Evolutionary conservation across 2,888 invertebrate genomes (phyloP), one percentile per base, ranked within the genome.

Genomic region (Lacanobia wlatinum): DNA sequence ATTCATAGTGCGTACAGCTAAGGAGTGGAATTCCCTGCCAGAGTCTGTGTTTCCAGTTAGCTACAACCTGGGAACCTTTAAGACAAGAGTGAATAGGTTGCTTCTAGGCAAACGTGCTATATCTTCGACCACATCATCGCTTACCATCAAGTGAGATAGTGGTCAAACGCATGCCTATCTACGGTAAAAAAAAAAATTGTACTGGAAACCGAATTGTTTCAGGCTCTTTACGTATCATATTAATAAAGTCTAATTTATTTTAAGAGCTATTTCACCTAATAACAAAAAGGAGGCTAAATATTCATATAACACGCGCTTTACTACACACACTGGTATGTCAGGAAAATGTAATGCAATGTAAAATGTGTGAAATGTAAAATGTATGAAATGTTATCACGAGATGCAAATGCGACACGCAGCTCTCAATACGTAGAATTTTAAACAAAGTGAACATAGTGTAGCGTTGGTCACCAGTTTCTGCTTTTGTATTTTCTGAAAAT

Each of bases 331-430:
- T 16, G 16, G 4, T 64, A 12, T 23, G 38, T 18, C 53, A 38
- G 46, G 5, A 18, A 48, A 67, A 34, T 46, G 34, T 21, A 34
- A 46, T 59, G 43, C 21, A 46, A 59, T 59, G 58, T 28, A 43
- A 23, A 46, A 21, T n/a, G n/a, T n/a, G n/a, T n/a, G n/a, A n/a
- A n/a, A n/a, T n/a, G n/a, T n/a, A n/a, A n/a, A n/a, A n/a, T 23
- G 12, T 66, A 14, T 66, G 21, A 48, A 48, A 67, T 67, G 21
- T 38, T 48, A 34, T 60, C 58, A 43, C 60, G 2, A 12, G 5
- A 60, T 46, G 21, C 10, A 59, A 43, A 59, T 23, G 4, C 28
- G 43, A 21, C 16, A 28, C 14, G 16, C 66, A 66, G 8, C 16
- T 2, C 8, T 16, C 46, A 60, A 5, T 21, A 2, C 6, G 21